Percentiles rank a stretch among this genome's conserved stretches.
phyloP scores from a whole-genome alignment of 1,140 invertebrate genomes.

The Drosophila bifasciata region DNA sequence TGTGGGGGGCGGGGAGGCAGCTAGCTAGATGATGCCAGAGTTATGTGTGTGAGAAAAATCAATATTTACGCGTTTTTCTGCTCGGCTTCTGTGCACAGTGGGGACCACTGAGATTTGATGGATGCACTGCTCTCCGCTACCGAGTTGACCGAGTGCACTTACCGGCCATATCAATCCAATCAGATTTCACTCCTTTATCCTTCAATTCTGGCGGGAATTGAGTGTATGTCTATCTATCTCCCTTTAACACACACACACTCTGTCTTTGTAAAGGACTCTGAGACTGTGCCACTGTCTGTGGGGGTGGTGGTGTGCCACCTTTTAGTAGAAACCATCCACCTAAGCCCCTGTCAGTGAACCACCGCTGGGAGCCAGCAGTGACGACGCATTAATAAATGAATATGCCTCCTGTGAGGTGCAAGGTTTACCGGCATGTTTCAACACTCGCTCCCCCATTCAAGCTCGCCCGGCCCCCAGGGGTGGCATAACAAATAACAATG shows the following conservation, averaged over 20 bases:
- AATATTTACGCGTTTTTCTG: slow-evolving; percentile 60
- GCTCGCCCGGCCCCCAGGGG: slow-evolving; percentile 26
- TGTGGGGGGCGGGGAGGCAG: neutral
- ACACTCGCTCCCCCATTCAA: slow-evolving; percentile 23
- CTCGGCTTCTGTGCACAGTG: slow-evolving; percentile 9
- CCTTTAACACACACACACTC: too few species aligned
- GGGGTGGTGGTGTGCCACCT: slow-evolving; percentile 32
- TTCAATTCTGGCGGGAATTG: slow-evolving; percentile 57
- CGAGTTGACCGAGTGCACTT: slow-evolving; percentile 19
- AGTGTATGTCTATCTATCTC: slow-evolving; percentile 13
- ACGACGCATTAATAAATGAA: slow-evolving; percentile 78
- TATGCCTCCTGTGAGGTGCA: slow-evolving; percentile 61
- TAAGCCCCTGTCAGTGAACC: slow-evolving; percentile 21
- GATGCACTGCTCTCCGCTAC: slow-evolving; percentile 18
- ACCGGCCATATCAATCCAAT: slow-evolving; percentile 31
- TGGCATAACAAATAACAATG: slow-evolving; percentile 33
- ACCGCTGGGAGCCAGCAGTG: slow-evolving; percentile 40
- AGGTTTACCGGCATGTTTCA: slow-evolving; percentile 45
- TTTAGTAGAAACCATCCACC: slow-evolving; percentile 55
- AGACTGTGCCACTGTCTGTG: slow-evolving; percentile 32
- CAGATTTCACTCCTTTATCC: slow-evolving; percentile 32
- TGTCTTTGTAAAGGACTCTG: neutral
- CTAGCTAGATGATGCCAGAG: slow-evolving; percentile 9
- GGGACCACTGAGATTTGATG: slow-evolving; percentile 24
- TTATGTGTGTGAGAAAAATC: slow-evolving; percentile 69